phyloP scores from a whole-genome alignment of 2,888 invertebrate genomes.

The Siphlonurus alternatus region DNA sequence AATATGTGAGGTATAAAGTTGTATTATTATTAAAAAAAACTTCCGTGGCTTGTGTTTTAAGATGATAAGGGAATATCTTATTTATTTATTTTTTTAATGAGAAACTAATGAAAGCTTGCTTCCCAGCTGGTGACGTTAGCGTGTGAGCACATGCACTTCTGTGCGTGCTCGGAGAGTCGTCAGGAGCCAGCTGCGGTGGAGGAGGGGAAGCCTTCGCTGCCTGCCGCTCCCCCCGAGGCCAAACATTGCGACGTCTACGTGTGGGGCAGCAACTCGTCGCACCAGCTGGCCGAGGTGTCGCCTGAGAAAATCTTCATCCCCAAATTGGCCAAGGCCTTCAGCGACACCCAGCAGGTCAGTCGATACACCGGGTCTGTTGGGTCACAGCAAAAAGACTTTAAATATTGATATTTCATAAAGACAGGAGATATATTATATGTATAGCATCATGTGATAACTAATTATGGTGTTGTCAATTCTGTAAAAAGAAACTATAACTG shows the following conservation, averaged over 20 bases:
- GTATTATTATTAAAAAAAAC: too few species aligned
- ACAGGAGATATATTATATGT: too few species aligned
- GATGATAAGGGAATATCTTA: too few species aligned
- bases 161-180: constrained; percentile 15
- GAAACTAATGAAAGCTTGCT: background rate
- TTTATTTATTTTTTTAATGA: background rate
- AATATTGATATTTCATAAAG: too few species aligned
- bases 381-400: too few species aligned
- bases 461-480: too few species aligned
- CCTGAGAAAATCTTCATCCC: constrained; percentile 41
- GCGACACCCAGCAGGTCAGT: constrained; percentile 36
- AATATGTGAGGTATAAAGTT: too few species aligned
- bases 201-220: background rate
- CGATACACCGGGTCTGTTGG: too few species aligned
- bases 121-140: constrained; percentile 26
- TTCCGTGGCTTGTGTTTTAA: too few species aligned
- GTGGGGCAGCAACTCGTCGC: constrained; percentile 47
- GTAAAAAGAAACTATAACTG: too few species aligned
- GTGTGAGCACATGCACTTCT: constrained; percentile 25
- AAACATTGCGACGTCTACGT: constrained; percentile 37
- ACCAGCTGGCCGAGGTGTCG: constrained; percentile 41
- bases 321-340: constrained; percentile 36
- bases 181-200: background rate
- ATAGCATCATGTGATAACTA: too few species aligned
- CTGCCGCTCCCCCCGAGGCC: background rate